phyloP scores from a whole-genome alignment of 64 coral and sea anemone species.

The Astreopora myriophthalma region DNA sequence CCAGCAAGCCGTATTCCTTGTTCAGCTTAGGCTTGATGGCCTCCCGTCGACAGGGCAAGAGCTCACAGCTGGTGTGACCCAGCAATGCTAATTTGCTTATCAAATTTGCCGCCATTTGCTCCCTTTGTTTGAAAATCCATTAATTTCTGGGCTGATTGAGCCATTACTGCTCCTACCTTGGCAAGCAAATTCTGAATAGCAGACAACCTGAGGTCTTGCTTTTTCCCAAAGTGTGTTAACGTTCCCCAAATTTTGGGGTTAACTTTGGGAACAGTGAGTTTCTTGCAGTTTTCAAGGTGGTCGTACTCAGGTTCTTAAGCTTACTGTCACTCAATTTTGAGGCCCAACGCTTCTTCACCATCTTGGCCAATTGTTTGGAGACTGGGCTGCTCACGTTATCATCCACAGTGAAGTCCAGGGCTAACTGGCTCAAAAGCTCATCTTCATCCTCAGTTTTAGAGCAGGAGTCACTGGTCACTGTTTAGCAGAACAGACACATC shows the following conservation, averaged over 20 bases:
- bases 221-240: not conserved
- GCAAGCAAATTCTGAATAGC: not conserved
- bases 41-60: slow-evolving; percentile 7
- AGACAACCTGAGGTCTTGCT: not conserved
- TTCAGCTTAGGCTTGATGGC: not conserved
- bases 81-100: not conserved
- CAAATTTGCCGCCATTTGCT: not conserved
- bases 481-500: too few species aligned
- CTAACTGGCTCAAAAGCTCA: too few species aligned
- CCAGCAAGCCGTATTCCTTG: not conserved
- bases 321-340: too few species aligned
- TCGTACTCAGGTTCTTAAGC: not conserved
- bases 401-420: too few species aligned
- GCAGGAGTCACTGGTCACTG: too few species aligned
- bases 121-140: not conserved
- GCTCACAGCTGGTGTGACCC: slow-evolving; percentile 5
- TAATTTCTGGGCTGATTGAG: not conserved
- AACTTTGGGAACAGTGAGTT: not conserved
- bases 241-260: slow-evolving; percentile 21
- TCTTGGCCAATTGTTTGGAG: not conserved
- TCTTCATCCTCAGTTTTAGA: not conserved
- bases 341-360: too few species aligned
- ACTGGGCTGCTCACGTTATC: not conserved
- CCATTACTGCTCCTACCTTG: not conserved
- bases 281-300: too few species aligned